phyloP scores from a whole-genome alignment of 2,888 invertebrate genomes.

The Gibbula magus region DNA sequence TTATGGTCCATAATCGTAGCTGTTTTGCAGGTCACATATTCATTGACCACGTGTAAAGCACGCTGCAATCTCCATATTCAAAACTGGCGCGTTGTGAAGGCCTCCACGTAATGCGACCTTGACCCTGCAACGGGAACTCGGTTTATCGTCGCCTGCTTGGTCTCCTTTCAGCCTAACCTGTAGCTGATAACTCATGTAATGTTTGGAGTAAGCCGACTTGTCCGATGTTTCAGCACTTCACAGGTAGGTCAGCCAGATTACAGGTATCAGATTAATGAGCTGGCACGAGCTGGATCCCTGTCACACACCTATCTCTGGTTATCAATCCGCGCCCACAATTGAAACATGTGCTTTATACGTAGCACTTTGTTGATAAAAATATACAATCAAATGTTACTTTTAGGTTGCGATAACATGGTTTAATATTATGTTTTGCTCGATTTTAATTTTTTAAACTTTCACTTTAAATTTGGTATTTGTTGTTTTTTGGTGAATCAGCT shows the following conservation, averaged over 20 bases:
- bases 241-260: conserved; percentile 32
- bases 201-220: conserved; percentile 39
- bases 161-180: not conserved
- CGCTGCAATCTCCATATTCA: not conserved
- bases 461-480: too few species aligned
- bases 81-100: not conserved
- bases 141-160: not conserved
- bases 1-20: too few species aligned
- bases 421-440: too few species aligned
- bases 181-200: not conserved
- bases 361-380: too few species aligned
- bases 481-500: too few species aligned
- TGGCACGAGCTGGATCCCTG: not conserved
- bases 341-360: too few species aligned
- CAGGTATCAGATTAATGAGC: not conserved
- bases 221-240: conserved; percentile 43
- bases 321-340: not conserved
- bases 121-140: conserved; percentile 10
- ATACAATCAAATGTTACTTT: too few species aligned
- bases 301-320: not conserved
- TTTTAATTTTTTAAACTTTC: too few species aligned
- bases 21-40: too few species aligned
- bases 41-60: not conserved
- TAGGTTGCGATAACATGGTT: too few species aligned
- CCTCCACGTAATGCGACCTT: not conserved